These are phyloP conservation scores for Centropus unirufus DNA, from an alignment of 2,113 vertebrate genomes.

Conservation along the genomic window DNA sequence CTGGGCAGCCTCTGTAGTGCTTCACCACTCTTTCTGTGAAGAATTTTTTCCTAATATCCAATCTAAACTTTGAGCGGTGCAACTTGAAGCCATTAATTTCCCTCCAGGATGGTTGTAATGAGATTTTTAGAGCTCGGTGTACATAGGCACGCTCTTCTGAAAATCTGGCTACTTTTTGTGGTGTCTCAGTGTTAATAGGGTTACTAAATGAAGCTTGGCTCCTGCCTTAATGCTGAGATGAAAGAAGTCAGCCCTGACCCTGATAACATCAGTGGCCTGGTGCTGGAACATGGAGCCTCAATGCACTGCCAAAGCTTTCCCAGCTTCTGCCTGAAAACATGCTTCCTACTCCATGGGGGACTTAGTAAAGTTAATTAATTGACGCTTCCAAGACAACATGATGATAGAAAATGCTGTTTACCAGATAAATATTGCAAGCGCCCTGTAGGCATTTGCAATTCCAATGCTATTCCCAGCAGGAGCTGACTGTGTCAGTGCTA, in stretches of 20 bases:
- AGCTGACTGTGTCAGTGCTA: background rate
- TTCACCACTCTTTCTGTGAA: too few relatives aligned
- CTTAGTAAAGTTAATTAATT: background rate
- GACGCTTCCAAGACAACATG: background rate
- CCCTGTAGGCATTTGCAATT: background rate
- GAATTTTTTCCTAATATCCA: too few relatives aligned
- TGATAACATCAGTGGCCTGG: background rate
- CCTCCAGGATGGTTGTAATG: background rate
- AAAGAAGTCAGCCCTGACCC: background rate
- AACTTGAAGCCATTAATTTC: too few relatives aligned
- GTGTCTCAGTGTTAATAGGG: background rate
- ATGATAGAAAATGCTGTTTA: conserved; percentile 6
- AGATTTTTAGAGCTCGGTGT: background rate
- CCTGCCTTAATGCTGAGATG: background rate
- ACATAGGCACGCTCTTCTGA: fast-evolving
- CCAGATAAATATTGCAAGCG: background rate
- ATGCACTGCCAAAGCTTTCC: background rate
- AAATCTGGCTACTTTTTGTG: background rate
- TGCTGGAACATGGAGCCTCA: background rate
- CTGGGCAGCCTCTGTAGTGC: too few relatives aligned
- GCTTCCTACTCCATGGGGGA: background rate
- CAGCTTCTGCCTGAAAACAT: background rate
- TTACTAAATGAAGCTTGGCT: background rate
- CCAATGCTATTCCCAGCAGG: background rate
- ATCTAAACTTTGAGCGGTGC: too few relatives aligned